phyloP scores from a whole-genome alignment of 2,797 vertebrate genomes.

The Melanotaenia maccullochi region DNA sequence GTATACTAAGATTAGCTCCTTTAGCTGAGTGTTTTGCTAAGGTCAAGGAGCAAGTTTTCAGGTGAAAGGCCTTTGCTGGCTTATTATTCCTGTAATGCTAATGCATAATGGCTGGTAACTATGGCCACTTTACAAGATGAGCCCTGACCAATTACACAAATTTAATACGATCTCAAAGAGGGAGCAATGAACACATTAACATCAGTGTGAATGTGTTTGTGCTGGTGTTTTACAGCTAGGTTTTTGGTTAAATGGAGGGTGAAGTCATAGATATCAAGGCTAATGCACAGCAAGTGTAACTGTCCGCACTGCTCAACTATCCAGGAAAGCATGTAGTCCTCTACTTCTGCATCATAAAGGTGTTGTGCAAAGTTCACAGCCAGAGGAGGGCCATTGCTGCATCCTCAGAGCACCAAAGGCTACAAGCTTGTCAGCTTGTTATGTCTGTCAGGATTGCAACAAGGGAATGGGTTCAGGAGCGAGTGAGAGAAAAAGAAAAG shows the following conservation, averaged over 20 bases:
- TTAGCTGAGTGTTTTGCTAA: slow-evolving; percentile 45
- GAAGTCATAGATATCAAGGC: slow-evolving; percentile 56
- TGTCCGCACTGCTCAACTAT: slow-evolving; percentile 53
- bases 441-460: slow-evolving; percentile 73
- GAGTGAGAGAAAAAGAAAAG: slow-evolving; percentile 48
- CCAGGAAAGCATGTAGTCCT: slow-evolving; percentile 42
- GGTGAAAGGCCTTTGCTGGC: slow-evolving; percentile 54
- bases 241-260: slow-evolving; percentile 68
- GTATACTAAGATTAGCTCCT: slow-evolving; percentile 44
- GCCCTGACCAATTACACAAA: slow-evolving; percentile 72
- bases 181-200: slow-evolving; percentile 43
- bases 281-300: slow-evolving; percentile 52
- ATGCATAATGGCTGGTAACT: slow-evolving; percentile 65
- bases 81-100: slow-evolving; percentile 67
- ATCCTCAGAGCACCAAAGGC: slow-evolving; percentile 54
- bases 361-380: slow-evolving; percentile 48
- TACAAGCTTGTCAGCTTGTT: slow-evolving; percentile 64
- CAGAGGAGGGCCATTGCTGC: slow-evolving; percentile 41
- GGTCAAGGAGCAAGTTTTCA: slow-evolving; percentile 65
- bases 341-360: slow-evolving; percentile 49
- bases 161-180: slow-evolving; percentile 57
- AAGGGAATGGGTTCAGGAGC: slow-evolving; percentile 58
- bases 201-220: slow-evolving; percentile 35
- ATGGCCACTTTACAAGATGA: slow-evolving; percentile 59
- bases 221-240: slow-evolving; percentile 44